These are phyloP conservation scores for Ectemnius cavifrons DNA, from an alignment of 2,888 invertebrate species.

Conservation along the genomic window DNA sequence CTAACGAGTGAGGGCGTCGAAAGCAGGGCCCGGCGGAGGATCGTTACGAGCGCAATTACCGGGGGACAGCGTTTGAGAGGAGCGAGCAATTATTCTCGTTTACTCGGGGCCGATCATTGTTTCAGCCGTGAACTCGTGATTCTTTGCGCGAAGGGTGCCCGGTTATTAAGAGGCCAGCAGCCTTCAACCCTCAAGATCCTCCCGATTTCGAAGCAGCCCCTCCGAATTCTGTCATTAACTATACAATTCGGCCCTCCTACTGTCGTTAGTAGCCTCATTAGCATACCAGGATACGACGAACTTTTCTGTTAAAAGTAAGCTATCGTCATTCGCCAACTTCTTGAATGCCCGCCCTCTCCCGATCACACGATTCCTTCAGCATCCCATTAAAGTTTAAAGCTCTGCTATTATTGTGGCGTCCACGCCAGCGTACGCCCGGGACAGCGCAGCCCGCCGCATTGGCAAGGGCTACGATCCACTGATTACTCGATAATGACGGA, in stretches of 20 bases:
- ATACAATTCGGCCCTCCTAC: background rate
- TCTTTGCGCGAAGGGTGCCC: slow-evolving; percentile 3
- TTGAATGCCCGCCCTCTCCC: no score
- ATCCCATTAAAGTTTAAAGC: no score
- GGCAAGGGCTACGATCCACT: no score
- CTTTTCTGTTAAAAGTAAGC: background rate
- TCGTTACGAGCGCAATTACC: slow-evolving; percentile 8
- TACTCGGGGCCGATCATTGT: slow-evolving; percentile 8
- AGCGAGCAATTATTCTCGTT: slow-evolving; percentile 7
- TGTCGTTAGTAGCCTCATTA: slow-evolving; percentile 1
- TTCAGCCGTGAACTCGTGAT: background rate
- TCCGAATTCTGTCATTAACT: slow-evolving; percentile 2
- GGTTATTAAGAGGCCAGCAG: slow-evolving; percentile 1
- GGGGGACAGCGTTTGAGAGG: background rate
- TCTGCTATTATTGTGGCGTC: no score
- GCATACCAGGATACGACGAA: background rate
- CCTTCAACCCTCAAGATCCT: background rate
- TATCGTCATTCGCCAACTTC: no score
- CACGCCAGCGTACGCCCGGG: no score
- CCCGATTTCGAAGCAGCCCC: no score
- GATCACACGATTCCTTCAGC: no score
- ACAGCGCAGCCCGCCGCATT: no score
- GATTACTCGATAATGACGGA: slow-evolving; percentile 27
- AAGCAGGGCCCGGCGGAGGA: background rate
- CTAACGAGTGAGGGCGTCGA: background rate